Base-by-base conservation (phyloP, 2,797 vertebrate genomes). In the Acestrorhynchus altus region DNA sequence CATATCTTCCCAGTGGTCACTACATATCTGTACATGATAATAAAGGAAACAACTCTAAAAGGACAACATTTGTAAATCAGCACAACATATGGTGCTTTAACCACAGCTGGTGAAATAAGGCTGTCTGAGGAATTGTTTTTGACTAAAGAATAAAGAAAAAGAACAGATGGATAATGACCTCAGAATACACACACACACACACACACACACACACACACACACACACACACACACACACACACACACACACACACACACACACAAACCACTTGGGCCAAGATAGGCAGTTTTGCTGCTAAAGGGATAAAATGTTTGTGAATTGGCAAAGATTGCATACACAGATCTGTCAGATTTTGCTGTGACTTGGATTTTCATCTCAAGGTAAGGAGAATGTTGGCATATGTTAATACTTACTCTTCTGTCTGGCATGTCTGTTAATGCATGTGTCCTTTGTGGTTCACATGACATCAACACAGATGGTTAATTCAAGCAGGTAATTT, bases 81-180 rank as follows among this genome's bases (percentile, higher is more conserved):
- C n/a, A 35, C 74, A 68, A 40, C 9, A 40, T 76, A 31, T 60
- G 52, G 22, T 39, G 18, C n/a, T 63, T 65, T 28, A 18, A 54
- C 60, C 13, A 12, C 16, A 5, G 40, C 39, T 74, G 22, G 22
- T 26, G 39, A 22, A 56, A 40, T 16, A 3, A 13, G 47, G 47
- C 44, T 51, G 64, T 46, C 26, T 57, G 22, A 42, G 54, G 52
- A 74, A 56, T 74, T 74, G 72, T 57, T 59, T 67, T 49, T 39
- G 74, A 59, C 44, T 60, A 60, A 20, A 68, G 46, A 49, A 60
- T 51, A 76, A 46, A 39, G 24, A 31, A 39, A 12, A 39, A 47
- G 54, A 61, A 68, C 28, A 61, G 28, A 42, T 60, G 31, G 26
- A 31, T 76, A 67, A 75, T 67, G 54, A 60, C 65, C 28, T 68